Conservation (phyloP, 2,113 vertebrate species). For the Nothobranchius furzeri region DNA sequence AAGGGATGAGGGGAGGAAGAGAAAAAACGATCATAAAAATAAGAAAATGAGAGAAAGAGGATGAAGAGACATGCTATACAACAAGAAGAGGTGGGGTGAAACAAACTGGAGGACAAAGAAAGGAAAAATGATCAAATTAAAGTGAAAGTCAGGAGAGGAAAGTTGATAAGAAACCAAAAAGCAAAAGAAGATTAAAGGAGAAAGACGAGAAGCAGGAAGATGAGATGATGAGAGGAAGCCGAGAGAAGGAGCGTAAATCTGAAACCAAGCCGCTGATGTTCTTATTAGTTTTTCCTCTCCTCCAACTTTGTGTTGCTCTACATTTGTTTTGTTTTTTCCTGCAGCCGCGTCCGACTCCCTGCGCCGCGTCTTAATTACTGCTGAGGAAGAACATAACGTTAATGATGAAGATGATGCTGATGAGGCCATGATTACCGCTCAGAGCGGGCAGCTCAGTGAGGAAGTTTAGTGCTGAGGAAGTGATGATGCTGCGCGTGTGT, state of each 20-base stretch:
- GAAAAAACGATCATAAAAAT: too few relatives aligned
- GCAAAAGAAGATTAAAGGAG: constrained; percentile 15
- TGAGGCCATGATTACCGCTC: constrained; percentile 65
- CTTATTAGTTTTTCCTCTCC: constrained; percentile 24
- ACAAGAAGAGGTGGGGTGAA: background rate
- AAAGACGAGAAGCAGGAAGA: constrained; percentile 18
- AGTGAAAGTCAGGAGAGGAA: background rate
- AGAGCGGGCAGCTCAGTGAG: constrained; percentile 53
- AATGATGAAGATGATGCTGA: constrained; percentile 44
- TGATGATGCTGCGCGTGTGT: constrained; percentile 33
- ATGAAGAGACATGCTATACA: background rate
- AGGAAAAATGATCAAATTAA: background rate
- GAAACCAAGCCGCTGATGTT: constrained; percentile 18
- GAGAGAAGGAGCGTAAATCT: constrained; percentile 22
- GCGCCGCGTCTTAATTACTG: constrained; percentile 68
- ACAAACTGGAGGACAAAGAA: background rate
- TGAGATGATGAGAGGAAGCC: constrained; percentile 19
- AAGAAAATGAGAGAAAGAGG: too few relatives aligned
- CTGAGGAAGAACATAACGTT: constrained; percentile 58
- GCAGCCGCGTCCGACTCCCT: constrained; percentile 49
- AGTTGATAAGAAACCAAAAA: background rate
- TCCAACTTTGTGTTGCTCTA: constrained; percentile 15
- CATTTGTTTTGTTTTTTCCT: constrained; percentile 31
- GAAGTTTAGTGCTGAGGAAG: constrained; percentile 59
- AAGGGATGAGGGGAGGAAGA: too few relatives aligned